Base-by-base conservation (phyloP, 2,797 vertebrate genomes). In the Enoplosus armatus region DNA sequence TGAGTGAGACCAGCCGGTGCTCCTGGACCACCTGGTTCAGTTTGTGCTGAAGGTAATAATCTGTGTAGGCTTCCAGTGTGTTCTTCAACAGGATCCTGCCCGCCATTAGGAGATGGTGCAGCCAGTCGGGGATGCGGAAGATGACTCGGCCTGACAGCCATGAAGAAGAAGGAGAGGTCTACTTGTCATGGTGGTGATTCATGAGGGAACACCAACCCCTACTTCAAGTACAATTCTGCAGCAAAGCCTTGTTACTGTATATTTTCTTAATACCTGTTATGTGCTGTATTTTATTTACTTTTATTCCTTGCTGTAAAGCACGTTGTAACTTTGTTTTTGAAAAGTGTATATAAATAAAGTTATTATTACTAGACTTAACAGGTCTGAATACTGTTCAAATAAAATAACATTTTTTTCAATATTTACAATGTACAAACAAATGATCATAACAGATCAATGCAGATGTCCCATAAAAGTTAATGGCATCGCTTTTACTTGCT, bases 21-120 rank as follows among this genome's bases (percentile, higher is more conserved):
- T 99, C 98, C 93, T 99, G 96, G 80, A 98, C 96, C 1, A 99
- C 93, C 69, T 96, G 96, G 24, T 97, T 96, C 54, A 99, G 90
- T 89, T 98, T 99, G 84, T 60, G 87, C 66, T 97, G 96, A 58
- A 99, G 94, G 78, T 96, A 98, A 75, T 97, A 90, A 80, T 98
- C 97, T 5, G 96, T 96, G 86, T 97, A 99, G 3, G 96, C 94
- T 86, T 99, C 98, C 87, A 99, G 66, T 0, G 97, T 98, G 76
- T 97, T 97, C 94, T 99, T 99, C 64, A 99, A 94, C 75, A 99
- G 95, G 84, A 99, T 99, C 85, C 98, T 96, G 68, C 95, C 96
- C 6, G 96, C 97, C 95, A 96, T 98, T 69, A 99, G 86, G 78
- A 99, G 89, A 88, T 99, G 98, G 93, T 99, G 98, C 85, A 99